These are phyloP conservation scores for Tragopan temminckii DNA, from an alignment of 2,797 vertebrate species.

Conservation along the genomic window DNA sequence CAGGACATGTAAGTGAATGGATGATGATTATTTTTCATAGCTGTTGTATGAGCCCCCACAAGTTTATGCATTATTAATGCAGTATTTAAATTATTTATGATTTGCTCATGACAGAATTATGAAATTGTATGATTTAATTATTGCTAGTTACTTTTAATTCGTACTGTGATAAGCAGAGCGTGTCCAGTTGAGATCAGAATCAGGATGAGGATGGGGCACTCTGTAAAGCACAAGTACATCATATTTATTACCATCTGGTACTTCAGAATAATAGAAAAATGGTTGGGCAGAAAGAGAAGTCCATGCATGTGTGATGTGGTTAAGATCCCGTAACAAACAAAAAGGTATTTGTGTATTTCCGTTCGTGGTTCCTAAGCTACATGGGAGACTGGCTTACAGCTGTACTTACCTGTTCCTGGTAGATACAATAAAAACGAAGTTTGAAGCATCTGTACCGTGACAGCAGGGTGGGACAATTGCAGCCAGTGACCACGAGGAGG, in stretches of 20 bases:
- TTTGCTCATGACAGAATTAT: neutral
- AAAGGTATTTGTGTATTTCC: neutral
- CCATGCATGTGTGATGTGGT: neutral
- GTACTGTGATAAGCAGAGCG: neutral
- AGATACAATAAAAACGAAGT: neutral
- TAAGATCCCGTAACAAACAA: neutral
- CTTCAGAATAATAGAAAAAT: neutral
- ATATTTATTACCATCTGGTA: neutral
- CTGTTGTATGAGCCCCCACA: neutral
- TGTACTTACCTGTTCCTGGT: neutral
- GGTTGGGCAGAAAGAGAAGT: neutral
- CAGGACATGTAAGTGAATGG: slow-evolving; percentile 34
- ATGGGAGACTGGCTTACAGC: neutral
- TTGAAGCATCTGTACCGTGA: neutral
- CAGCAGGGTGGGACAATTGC: neutral
- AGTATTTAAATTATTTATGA: slow-evolving; percentile 22
- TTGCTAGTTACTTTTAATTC: neutral
- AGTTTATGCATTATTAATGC: neutral
- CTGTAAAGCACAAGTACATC: neutral
- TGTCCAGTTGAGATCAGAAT: neutral
- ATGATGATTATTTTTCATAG: slow-evolving; percentile 2
- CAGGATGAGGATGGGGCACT: neutral
- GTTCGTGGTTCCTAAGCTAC: neutral
- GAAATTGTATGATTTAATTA: neutral
- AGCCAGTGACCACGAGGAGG: neutral